These are phyloP conservation scores for Upupa epops DNA, from an alignment of 2,113 vertebrate species.

Conservation along the genomic window DNA sequence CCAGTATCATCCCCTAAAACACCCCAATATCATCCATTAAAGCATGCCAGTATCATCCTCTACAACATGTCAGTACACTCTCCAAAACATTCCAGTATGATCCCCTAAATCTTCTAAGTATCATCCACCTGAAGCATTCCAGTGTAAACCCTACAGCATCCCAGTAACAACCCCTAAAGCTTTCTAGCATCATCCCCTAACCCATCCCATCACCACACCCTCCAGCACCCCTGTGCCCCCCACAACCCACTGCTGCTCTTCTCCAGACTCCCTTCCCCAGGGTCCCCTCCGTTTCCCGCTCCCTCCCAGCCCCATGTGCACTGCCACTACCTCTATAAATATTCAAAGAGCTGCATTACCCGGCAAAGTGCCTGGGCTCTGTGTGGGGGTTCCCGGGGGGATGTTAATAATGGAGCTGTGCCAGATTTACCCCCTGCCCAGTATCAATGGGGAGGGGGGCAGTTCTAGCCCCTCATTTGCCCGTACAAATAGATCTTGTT, in stretches of 20 bases:
- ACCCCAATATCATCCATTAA: neutral
- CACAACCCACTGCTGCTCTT: no score
- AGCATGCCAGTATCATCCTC: neutral
- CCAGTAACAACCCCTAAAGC: neutral
- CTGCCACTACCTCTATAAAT: constrained; percentile 11
- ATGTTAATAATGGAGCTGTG: neutral
- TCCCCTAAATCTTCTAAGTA: no score
- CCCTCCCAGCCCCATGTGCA: neutral
- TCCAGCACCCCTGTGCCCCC: no score
- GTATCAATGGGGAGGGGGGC: neutral
- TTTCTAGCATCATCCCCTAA: neutral
- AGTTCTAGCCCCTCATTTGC: neutral
- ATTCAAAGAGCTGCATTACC: constrained; percentile 25
- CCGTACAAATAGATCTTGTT: neutral
- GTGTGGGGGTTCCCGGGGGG: neutral
- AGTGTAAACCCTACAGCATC: neutral
- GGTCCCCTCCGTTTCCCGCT: no score
- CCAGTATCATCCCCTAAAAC: neutral
- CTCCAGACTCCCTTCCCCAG: no score
- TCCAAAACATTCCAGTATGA: neutral
- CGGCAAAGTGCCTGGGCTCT: neutral
- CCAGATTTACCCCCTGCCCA: neutral
- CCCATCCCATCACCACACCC: no score
- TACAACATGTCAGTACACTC: neutral
- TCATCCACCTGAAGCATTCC: neutral